These are phyloP conservation scores for Ramazzottius varieornatus DNA, from an alignment of 2,888 invertebrate genomes.

Conservation along the genomic window DNA sequence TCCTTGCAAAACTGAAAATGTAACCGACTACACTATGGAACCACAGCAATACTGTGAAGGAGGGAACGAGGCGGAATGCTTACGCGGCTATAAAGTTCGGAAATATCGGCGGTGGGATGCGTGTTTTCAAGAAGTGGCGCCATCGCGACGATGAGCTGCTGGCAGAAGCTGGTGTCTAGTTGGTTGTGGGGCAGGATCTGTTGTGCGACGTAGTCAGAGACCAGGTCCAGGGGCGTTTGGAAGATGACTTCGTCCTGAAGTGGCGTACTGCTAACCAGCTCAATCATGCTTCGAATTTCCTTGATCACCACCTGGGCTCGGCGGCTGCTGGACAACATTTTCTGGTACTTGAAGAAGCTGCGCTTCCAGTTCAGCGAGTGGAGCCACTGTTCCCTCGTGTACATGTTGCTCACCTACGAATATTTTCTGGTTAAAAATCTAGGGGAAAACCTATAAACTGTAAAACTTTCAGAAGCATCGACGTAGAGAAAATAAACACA, in stretches of 20 bases:
- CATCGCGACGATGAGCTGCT: conserved; percentile 27
- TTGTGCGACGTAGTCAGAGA: conserved; percentile 38
- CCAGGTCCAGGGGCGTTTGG: conserved; percentile 40
- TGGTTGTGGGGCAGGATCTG: conserved; percentile 7
- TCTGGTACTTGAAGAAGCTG: conserved; percentile 44
- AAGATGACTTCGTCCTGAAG: conserved; percentile 48
- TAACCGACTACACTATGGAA: background rate
- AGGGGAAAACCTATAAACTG: too few relatives aligned
- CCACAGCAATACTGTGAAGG: background rate
- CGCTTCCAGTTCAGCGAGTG: conserved; percentile 54
- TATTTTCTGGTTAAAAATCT: too few relatives aligned
- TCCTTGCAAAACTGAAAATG: conserved; percentile 33
- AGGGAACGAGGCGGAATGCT: conserved; percentile 6
- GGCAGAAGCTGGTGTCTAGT: background rate
- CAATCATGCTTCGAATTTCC: conserved; percentile 48
- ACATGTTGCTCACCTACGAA: conserved; percentile 44
- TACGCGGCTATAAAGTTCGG: conserved; percentile 31
- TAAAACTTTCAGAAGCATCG: background rate
- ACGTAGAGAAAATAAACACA: too few relatives aligned
- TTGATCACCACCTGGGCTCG: conserved; percentile 44
- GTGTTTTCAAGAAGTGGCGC: conserved; percentile 40
- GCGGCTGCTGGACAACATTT: conserved; percentile 36
- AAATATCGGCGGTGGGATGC: conserved; percentile 33
- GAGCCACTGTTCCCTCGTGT: conserved; percentile 54
- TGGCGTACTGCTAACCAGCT: conserved; percentile 43